These are phyloP conservation scores for Callopanchax toddi DNA, from an alignment of 2,113 vertebrate genomes.

Conservation along the genomic window DNA sequence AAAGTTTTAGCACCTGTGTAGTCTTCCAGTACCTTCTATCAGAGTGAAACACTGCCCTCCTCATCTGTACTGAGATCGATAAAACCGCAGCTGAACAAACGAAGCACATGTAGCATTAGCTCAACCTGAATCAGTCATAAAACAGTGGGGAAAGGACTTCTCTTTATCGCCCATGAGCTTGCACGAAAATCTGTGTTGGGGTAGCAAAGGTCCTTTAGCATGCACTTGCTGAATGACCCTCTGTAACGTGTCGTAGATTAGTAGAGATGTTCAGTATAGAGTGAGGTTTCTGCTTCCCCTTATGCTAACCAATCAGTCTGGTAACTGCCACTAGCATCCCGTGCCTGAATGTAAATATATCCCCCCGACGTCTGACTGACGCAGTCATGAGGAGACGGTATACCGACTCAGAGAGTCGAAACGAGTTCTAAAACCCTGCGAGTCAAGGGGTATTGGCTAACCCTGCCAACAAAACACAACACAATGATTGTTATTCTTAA, in stretches of 20 bases:
- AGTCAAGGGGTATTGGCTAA: constrained; percentile 17
- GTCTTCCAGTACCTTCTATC: constrained; percentile 74
- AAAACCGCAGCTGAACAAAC: constrained; percentile 34
- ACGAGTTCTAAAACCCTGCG: constrained; percentile 11
- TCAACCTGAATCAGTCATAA: constrained; percentile 20
- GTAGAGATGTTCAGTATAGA: constrained; percentile 37
- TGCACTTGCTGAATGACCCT: constrained; percentile 64
- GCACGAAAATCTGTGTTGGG: constrained; percentile 31
- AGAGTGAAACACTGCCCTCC: constrained; percentile 63
- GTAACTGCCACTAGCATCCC: constrained; percentile 61
- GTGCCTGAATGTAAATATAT: constrained; percentile 33
- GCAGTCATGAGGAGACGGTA: constrained; percentile 41
- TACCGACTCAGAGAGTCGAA: constrained; percentile 47
- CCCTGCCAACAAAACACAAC: constrained; percentile 32
- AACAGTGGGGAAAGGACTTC: constrained; percentile 30
- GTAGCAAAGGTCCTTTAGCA: constrained; percentile 70
- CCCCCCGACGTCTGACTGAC: constrained; percentile 33
- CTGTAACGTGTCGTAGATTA: constrained; percentile 54
- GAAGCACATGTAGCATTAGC: constrained; percentile 73
- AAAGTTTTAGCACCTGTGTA: constrained; percentile 58
- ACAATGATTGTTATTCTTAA: constrained; percentile 47
- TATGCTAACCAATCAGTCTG: constrained; percentile 27
- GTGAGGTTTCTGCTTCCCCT: constrained; percentile 32
- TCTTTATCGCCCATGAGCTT: constrained; percentile 70
- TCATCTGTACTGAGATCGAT: constrained; percentile 30